Conservation (phyloP, 2,113 vertebrate genomes). For the Oostethus manadensis region DNA sequence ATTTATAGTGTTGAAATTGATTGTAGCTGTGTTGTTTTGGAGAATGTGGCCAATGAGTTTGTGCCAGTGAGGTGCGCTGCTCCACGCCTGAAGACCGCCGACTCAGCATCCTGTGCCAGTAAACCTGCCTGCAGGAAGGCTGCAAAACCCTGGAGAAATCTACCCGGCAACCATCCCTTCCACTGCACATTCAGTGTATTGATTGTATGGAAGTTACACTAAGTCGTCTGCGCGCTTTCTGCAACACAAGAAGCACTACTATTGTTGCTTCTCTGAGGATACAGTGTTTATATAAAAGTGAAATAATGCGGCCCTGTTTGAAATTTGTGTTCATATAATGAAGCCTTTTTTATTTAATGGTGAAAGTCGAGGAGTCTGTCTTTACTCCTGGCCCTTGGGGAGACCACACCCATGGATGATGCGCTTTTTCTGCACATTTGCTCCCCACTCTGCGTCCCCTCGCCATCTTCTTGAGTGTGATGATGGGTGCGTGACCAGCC, state of each 20-base stretch:
- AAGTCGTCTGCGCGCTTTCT: neutral
- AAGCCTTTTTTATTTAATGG: neutral
- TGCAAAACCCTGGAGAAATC: constrained; percentile 38
- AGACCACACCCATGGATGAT: constrained; percentile 60
- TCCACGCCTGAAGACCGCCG: constrained; percentile 48
- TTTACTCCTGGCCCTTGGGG: neutral
- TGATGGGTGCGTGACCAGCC: neutral
- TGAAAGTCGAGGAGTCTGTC: neutral
- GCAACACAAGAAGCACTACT: neutral
- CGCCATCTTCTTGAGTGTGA: neutral
- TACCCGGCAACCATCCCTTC: constrained; percentile 31
- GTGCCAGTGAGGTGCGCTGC: constrained; percentile 11
- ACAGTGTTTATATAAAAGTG: neutral
- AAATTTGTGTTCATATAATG: neutral
- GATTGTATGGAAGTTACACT: constrained; percentile 1
- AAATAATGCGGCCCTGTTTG: neutral
- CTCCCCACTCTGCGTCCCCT: neutral
- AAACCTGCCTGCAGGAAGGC: constrained; percentile 15
- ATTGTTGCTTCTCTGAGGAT: neutral
- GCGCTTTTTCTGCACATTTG: constrained; percentile 41
- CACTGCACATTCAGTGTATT: neutral
- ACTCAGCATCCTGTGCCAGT: constrained; percentile 34
- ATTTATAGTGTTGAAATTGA: neutral
- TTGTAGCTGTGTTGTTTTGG: neutral
- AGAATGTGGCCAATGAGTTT: neutral